Evolutionary conservation across 2,113 vertebrate species (phyloP).

Genomic region (Mustelus asterias): DNA sequence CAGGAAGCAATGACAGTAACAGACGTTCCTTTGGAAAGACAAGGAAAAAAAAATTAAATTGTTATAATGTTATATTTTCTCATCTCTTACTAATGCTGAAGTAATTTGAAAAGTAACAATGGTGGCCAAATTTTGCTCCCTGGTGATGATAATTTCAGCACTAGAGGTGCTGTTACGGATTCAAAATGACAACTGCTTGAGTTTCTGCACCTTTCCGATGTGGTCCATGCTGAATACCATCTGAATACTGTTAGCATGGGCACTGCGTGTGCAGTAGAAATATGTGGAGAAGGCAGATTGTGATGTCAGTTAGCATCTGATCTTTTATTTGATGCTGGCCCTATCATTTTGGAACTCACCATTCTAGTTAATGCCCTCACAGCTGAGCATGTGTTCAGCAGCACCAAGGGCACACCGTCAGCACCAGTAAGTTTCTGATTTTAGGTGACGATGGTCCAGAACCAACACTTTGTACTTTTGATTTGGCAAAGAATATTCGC

Average conservation of each 20-base stretch:
- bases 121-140: not conserved
- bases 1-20: conserved; percentile 84
- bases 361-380: not conserved
- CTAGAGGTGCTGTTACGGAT: not conserved
- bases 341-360: no score
- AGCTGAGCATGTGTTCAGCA: not conserved
- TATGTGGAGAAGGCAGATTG: no score
- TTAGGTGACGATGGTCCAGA: not conserved
- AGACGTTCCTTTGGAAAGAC: conserved; percentile 73
- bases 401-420: not conserved
- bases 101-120: not conserved
- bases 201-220: not conserved
- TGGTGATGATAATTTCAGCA: no score
- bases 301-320: no score
- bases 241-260: not conserved
- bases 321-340: no score
- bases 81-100: not conserved
- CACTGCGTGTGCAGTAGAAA: no score
- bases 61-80: not conserved
- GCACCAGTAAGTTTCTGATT: not conserved
- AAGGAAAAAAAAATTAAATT: not conserved
- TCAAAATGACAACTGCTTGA: not conserved
- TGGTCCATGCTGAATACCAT: not conserved
- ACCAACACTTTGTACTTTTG: not conserved
- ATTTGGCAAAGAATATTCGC: not conserved